A percentile compares a stretch with the other conserved stretches of the same genome.
phyloP scores from a whole-genome alignment of 2,888 invertebrate genomes.

The Actias luna region DNA sequence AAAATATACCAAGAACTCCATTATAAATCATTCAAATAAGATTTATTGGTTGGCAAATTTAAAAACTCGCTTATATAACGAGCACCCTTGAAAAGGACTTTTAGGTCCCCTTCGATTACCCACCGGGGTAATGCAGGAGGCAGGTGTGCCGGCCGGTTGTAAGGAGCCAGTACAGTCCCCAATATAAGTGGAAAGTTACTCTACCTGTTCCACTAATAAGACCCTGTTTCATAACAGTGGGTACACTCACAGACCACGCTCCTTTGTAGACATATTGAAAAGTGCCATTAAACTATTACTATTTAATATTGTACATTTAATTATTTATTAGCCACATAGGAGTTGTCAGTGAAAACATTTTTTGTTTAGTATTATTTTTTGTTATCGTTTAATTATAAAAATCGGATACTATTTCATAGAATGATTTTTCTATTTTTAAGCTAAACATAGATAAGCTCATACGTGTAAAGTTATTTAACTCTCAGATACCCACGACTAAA shows the following conservation, averaged over 20 bases:
- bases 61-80: conserved; percentile 13
- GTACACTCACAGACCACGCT: not conserved
- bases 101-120: conserved; percentile 39
- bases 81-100: conserved; percentile 37
- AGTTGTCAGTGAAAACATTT: not conserved
- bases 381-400: too few species aligned
- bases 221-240: conserved; percentile 24
- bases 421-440: too few species aligned
- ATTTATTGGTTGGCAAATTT: conserved; percentile 8
- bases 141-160: conserved; percentile 61
- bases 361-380: not conserved
- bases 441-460: too few species aligned
- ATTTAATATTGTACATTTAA: too few species aligned
- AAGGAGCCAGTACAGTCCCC: conserved; percentile 45
- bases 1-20: not conserved
- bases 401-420: too few species aligned
- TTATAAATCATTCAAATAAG: not conserved
- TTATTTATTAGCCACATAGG: not conserved
- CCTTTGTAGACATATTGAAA: not conserved
- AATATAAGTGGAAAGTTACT: conserved; percentile 51
- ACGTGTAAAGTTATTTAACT: too few species aligned
- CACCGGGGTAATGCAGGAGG: conserved; percentile 29
- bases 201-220: conserved; percentile 54
- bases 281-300: not conserved
- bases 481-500: too few species aligned